Evolutionary conservation across 2,113 vertebrate species (phyloP).

Genomic region (Orientallactaga bullata): DNA sequence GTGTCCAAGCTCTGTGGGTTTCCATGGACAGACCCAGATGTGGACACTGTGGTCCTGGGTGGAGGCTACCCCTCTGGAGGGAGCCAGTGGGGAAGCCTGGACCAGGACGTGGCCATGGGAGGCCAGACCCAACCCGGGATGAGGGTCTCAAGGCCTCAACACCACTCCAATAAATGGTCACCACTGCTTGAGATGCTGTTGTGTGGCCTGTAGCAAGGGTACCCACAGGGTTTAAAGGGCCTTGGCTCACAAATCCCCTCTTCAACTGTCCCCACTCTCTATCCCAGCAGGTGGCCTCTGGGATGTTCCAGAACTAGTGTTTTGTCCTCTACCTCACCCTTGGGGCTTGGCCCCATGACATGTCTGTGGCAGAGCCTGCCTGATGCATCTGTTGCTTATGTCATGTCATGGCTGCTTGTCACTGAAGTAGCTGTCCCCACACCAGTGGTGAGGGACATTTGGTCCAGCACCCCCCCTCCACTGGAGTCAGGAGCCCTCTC

Average conservation of each 20-base stretch:
- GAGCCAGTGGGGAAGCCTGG: neutral
- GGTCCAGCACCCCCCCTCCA: neutral
- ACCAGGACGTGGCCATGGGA: too few species aligned
- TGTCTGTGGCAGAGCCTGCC: neutral
- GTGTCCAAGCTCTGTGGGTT: neutral
- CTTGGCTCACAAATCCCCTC: neutral
- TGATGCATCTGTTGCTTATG: neutral
- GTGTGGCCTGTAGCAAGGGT: too few species aligned
- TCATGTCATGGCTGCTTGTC: rapidly evolving
- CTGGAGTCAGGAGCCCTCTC: neutral
- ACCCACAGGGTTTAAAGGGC: too few species aligned
- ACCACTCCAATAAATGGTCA: neutral
- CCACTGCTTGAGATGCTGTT: too few species aligned
- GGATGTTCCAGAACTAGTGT: slow-evolving; percentile 5
- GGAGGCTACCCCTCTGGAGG: neutral
- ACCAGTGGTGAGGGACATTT: too few species aligned
- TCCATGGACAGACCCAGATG: too few species aligned
- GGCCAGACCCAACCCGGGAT: neutral
- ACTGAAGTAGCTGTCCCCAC: neutral
- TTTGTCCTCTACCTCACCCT: slow-evolving; percentile 62
- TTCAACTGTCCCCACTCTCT: neutral
- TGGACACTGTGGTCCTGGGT: too few species aligned
- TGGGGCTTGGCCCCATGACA: neutral
- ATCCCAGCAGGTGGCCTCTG: neutral
- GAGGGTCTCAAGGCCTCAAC: neutral